A percentile compares a stretch with the other conserved stretches of the same genome.
phyloP scores from a whole-genome alignment of 2,797 vertebrate species.

The Ispidina picta region DNA sequence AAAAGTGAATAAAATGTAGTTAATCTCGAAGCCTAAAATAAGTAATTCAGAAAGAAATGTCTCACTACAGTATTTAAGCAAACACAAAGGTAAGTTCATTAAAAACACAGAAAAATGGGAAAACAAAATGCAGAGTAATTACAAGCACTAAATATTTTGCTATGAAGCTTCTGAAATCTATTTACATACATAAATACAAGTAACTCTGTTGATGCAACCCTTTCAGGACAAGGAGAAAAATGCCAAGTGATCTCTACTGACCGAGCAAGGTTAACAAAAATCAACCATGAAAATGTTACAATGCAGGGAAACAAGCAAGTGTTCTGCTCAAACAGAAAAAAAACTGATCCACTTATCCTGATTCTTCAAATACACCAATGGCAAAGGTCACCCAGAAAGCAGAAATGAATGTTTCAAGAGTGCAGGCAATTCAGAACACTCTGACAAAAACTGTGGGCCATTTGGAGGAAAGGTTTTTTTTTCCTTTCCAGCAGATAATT shows the following conservation, averaged over 20 bases:
- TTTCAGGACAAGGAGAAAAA: conserved; percentile 62
- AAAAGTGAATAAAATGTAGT: conserved; percentile 80
- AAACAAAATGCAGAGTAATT: conserved; percentile 75
- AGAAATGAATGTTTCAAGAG: conserved; percentile 64
- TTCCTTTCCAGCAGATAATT: not conserved
- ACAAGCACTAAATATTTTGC: conserved; percentile 81
- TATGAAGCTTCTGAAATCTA: conserved; percentile 79
- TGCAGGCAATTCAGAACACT: conserved; percentile 2
- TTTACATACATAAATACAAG: conserved; percentile 87
- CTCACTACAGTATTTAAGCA: conserved; percentile 77
- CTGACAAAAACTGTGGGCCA: conserved; percentile 16
- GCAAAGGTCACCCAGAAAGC: conserved; percentile 42
- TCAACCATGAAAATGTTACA: not conserved
- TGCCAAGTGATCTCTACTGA: conserved; percentile 58
- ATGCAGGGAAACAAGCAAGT: conserved; percentile 59
- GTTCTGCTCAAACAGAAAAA: conserved; percentile 54
- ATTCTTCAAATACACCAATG: conserved; percentile 1
- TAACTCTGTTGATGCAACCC: conserved; percentile 75
- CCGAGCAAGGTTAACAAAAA: conserved; percentile 44
- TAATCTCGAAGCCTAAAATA: conserved; percentile 76
- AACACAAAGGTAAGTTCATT: conserved; percentile 74
- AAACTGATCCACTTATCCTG: not conserved
- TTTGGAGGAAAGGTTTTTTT: conserved; percentile 26
- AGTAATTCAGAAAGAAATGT: conserved; percentile 71
- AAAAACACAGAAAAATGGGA: conserved; percentile 69